Conservation (phyloP, 2,113 vertebrate genomes). For the Perccottus glenii region DNA sequence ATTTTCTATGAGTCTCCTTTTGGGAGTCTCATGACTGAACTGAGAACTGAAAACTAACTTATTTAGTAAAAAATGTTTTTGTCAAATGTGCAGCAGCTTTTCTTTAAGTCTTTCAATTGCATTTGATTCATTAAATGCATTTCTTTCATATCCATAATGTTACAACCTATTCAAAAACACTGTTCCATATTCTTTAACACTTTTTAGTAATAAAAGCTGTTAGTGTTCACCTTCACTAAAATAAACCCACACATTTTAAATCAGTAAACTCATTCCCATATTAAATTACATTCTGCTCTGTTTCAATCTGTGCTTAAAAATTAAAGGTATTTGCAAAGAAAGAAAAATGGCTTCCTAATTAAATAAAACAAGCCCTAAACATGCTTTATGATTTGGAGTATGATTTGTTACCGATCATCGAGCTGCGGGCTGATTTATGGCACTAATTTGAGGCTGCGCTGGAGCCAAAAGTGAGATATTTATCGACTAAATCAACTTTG, state of each 20-base stretch:
- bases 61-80: too few relatives aligned
- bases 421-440: conserved; percentile 6
- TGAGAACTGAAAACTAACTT: too few relatives aligned
- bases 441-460: neutral
- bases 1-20: too few relatives aligned
- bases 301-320: neutral
- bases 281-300: neutral
- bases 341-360: conserved; percentile 9
- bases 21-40: too few relatives aligned
- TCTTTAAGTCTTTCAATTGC: too few relatives aligned
- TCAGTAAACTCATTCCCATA: neutral
- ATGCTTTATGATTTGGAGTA: conserved; percentile 10
- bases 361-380: conserved; percentile 14
- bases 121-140: too few relatives aligned
- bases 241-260: neutral
- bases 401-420: conserved; percentile 11
- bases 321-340: neutral
- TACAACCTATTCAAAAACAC: too few relatives aligned
- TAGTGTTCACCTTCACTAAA: too few relatives aligned
- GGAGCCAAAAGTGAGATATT: neutral
- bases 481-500: neutral
- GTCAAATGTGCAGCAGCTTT: too few relatives aligned
- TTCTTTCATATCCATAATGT: too few relatives aligned
- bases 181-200: too few relatives aligned
- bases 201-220: too few relatives aligned